Base-by-base conservation (phyloP, 2,113 vertebrate genomes). In the Prunella himalayana region DNA sequence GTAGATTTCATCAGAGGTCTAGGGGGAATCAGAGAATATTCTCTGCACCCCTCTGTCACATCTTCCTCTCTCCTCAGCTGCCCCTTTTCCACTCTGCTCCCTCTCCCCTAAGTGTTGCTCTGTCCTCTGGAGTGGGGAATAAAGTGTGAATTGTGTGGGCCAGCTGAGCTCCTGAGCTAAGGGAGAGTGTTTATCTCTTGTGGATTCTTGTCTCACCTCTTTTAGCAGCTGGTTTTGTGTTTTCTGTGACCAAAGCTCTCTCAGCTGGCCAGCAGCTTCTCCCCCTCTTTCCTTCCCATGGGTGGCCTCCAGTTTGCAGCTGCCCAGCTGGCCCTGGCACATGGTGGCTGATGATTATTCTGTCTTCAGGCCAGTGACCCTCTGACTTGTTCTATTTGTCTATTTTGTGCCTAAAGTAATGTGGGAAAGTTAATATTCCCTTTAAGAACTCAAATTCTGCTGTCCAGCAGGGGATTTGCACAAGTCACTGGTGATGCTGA, bases 41-140 rank as follows among this genome's bases (percentile, higher is more conserved):
- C 30, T 2, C 1, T 77, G 42, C 25, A 4, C 33, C 3, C 12
- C 64, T 20, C 30, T 0, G 35, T 18, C 1, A 0, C 23, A 10
- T 53, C 21, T n/a, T 27, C 9, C 0, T 70, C 15, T 28, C 18
- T 47, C 6, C 14, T 64, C 39, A 50, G 22, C 13, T 69, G 42
- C 45, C 22, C 8, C 0, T 31, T 72, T 53, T 39, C 30, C 2
- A 0, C 41, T 28, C 1, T 31, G 51, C 37, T 33, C 18, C 21
- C 49, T 76, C 66, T 72, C 1, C 51, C 42, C 15, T 23, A 7
- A 35, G 30, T 4, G 0, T 22, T 70, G 45, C 7, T 21, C 33
- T 3, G 0, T 39, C 59, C 53, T 86, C 64, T 27, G 44, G 19
- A n/a, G 50, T 8, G 42, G 6, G 25, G 39, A 61, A 17, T 6